These are phyloP conservation scores for Hypselothyrea guttata DNA, from an alignment of 2,888 invertebrate genomes.

Conservation along the genomic window DNA sequence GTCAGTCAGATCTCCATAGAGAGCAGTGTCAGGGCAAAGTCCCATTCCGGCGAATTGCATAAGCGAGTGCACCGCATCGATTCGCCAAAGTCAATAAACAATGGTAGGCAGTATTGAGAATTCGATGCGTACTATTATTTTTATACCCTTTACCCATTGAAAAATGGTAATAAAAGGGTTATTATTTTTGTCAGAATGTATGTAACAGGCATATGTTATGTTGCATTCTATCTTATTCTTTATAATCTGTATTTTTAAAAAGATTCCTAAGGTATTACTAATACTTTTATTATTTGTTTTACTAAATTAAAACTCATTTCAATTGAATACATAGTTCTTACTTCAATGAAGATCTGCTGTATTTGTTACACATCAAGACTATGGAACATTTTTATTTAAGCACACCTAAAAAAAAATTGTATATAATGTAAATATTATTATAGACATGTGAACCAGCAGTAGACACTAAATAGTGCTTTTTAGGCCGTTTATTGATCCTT, in stretches of 20 bases:
- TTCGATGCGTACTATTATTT: no score
- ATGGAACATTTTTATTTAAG: slow-evolving; percentile 57
- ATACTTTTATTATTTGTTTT: no score
- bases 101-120: no score
- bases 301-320: no score
- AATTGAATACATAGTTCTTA: background rate
- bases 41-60: slow-evolving; percentile 10
- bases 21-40: slow-evolving; percentile 36
- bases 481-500: slow-evolving; percentile 4
- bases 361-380: slow-evolving; percentile 50
- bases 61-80: slow-evolving; percentile 10
- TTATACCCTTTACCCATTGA: no score
- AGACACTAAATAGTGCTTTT: slow-evolving; percentile 32
- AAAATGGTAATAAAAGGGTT: no score
- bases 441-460: slow-evolving; percentile 39
- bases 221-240: no score
- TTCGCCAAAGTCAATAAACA: no score
- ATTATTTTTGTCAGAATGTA: no score
- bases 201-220: no score
- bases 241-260: no score
- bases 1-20: slow-evolving; percentile 10
- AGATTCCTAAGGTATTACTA: no score
- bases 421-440: slow-evolving; percentile 36
- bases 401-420: slow-evolving; percentile 52
- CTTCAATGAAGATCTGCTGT: background rate